Conservation (phyloP, 1,140 invertebrate species). For the Caenorhabditis tropicalis region DNA sequence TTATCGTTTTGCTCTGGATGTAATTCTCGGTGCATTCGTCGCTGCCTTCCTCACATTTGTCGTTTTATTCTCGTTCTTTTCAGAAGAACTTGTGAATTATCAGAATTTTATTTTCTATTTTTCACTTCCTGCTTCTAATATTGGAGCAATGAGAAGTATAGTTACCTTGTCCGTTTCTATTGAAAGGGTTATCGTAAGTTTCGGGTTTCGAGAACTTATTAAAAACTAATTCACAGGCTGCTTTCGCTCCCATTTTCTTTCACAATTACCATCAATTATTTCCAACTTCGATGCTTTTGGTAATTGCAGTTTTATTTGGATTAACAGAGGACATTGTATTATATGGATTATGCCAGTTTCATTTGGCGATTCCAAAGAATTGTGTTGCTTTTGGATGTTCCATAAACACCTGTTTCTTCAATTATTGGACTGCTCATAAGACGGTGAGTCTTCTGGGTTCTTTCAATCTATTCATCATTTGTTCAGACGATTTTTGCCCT, state of each 20-base stretch:
- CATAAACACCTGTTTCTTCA: background rate
- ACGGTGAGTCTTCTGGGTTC: background rate
- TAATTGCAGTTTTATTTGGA: background rate
- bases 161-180: background rate
- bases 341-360: background rate
- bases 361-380: background rate
- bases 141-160: background rate
- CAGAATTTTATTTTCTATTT: background rate
- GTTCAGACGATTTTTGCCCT: background rate
- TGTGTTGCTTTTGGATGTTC: background rate
- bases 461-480: background rate
- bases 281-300: background rate
- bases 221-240: background rate
- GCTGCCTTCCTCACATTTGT: background rate
- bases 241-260: background rate
- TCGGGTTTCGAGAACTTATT: background rate
- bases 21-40: background rate
- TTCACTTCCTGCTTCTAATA: background rate
- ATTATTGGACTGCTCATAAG: background rate
- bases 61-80: background rate
- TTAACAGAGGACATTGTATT: background rate
- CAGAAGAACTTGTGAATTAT: background rate
- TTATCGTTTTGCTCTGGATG: background rate
- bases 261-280: background rate
- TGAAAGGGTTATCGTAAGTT: background rate